These are phyloP conservation scores for Lophochroa leadbeateri DNA, from an alignment of 2,113 vertebrate genomes.

Conservation along the genomic window DNA sequence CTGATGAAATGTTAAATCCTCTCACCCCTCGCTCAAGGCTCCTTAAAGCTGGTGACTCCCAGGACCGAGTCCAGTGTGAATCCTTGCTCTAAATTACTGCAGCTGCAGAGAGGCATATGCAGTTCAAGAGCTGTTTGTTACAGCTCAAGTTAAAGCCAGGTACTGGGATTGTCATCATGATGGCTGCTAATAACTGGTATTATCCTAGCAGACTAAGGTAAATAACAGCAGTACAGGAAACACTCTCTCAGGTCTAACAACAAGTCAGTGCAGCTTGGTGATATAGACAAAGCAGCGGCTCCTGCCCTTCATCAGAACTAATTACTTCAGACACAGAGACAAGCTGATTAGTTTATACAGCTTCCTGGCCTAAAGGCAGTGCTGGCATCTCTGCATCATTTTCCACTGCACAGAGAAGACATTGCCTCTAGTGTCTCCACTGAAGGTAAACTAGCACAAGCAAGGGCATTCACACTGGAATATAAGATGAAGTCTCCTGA, in stretches of 20 bases:
- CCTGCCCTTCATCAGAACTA: neutral
- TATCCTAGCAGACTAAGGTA: neutral
- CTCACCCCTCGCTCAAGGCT: neutral
- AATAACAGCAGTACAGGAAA: neutral
- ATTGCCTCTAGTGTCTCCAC: neutral
- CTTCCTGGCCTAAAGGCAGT: neutral
- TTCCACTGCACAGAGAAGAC: neutral
- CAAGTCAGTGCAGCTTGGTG: fast-evolving
- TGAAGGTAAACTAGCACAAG: neutral
- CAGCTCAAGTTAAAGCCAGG: neutral
- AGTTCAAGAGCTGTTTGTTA: neutral
- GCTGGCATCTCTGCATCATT: neutral
- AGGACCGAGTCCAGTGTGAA: neutral
- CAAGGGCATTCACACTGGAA: neutral
- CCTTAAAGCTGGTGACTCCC: neutral
- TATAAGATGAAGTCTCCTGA: neutral
- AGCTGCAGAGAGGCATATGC: neutral
- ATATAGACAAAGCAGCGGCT: neutral
- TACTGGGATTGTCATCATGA: neutral
- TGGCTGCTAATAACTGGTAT: neutral
- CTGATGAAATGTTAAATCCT: neutral
- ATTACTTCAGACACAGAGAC: neutral
- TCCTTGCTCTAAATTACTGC: neutral
- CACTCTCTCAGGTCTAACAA: neutral
- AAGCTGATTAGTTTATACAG: neutral